Evolutionary conservation across 2,888 invertebrate genomes (phyloP), one percentile per base, ranked within the genome.

Genomic region (Clistopyga incitator): DNA sequence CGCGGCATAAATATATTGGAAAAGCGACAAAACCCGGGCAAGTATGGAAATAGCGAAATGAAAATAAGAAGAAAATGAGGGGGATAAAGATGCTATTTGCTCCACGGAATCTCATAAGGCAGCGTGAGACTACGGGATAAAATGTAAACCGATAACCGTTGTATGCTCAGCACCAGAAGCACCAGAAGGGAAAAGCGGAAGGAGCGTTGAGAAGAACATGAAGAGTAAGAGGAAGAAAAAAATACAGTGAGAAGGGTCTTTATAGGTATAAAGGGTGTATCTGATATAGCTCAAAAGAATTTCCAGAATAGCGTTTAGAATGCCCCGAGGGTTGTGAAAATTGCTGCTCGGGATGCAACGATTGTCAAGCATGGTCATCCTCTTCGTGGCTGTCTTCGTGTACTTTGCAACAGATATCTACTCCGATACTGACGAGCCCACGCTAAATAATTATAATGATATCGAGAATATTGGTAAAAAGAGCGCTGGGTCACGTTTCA

Each of bases 1-100:
- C 61, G 61, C 81, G 70, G 84, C 81, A 85, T 86, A 72, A 76
- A 72, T 76, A 72, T 50, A 67, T 70, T 52, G 52, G 72, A 61
- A 79, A 64, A 80, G 84, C 65, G 71, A 71, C 68, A 80, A 78
- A 83, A 80, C 78, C 80, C 83, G 70, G 20, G 29, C 42, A 45
- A 72, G 29, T 65, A 56, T 25, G 75, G 65, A 38, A 75, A 56
- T 65, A 79, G 76, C 45, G 50, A 65, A 15, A 42, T 13, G 34
- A 71, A 64, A 42, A 8, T n/a, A n/a, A 23, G 34, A 20, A 34
- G 38, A 20, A 45, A 10, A 38, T 3, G 38, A 29, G 15, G 8
- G 38, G 42, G 15, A 13, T 8, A 64, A 70, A 38, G 56, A 70
- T n/a, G 70, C 67, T 64, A n/a, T 70, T 59, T 54, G 72, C 65